These are phyloP conservation scores for Pelobates cultripes DNA, from an alignment of 2,797 vertebrate species.

Conservation along the genomic window DNA sequence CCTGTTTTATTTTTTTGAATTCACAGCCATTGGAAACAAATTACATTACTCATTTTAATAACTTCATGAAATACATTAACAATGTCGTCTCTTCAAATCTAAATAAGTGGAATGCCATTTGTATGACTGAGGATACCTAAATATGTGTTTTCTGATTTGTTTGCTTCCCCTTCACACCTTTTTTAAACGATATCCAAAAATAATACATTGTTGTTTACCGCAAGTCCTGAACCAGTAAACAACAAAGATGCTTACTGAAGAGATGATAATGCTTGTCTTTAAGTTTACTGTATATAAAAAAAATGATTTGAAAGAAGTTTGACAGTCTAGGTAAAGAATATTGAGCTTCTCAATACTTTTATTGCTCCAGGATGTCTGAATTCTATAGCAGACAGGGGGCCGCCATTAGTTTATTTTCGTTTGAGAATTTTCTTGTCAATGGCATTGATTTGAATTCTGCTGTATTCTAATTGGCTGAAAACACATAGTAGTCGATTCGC, in stretches of 20 bases:
- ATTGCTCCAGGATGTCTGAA: not conserved
- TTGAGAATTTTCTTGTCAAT: not conserved
- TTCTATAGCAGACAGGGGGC: not conserved
- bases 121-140: not conserved
- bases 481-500: not conserved
- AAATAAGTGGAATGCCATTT: not conserved
- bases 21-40: not conserved
- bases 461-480: not conserved
- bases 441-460: not conserved
- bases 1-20: too few species aligned
- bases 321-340: too few species aligned
- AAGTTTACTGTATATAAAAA: not conserved
- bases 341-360: not conserved
- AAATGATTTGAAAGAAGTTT: not conserved
- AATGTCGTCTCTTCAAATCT: not conserved
- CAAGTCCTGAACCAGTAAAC: not conserved
- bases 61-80: not conserved
- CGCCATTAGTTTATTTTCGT: not conserved
- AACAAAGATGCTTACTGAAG: not conserved
- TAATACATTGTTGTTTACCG: slow-evolving; percentile 15
- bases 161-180: slow-evolving; percentile 1
- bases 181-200: not conserved
- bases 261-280: not conserved
- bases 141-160: slow-evolving; percentile 14
- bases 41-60: slow-evolving; percentile 6